Conservation (phyloP, 2,888 invertebrate species). For the Ryuthela nishihirai region DNA sequence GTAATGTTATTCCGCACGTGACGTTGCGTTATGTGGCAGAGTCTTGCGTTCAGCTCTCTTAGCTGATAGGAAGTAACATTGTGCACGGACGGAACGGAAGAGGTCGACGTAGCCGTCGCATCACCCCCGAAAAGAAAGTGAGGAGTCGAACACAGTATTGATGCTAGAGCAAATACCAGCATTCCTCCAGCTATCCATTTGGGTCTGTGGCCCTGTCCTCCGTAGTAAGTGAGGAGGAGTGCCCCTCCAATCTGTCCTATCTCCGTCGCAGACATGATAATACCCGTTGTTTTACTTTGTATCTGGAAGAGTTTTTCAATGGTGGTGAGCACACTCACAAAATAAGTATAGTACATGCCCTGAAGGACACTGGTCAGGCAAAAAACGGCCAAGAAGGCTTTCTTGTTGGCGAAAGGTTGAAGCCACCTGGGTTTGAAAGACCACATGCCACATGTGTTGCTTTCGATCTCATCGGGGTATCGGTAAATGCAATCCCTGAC, state of each 20-base stretch:
- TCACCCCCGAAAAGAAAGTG: conserved; percentile 76
- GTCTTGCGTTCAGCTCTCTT: conserved; percentile 32
- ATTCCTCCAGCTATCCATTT: conserved; percentile 92
- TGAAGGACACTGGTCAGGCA: conserved; percentile 46
- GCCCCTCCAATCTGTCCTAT: conserved; percentile 90
- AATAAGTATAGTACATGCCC: conserved; percentile 92
- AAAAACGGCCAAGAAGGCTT: conserved; percentile 82
- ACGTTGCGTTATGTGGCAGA: conserved; percentile 36
- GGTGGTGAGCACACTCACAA: conserved; percentile 88
- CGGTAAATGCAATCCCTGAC: too few relatives aligned
- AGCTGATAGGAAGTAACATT: conserved; percentile 36
- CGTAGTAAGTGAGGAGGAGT: conserved; percentile 79
- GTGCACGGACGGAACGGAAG: conserved; percentile 60
- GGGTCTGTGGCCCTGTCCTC: conserved; percentile 85
- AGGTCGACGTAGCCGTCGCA: conserved; percentile 59
- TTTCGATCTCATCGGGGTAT: background rate
- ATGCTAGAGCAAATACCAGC: conserved; percentile 79
- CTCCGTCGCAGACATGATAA: conserved; percentile 84
- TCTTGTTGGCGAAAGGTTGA: conserved; percentile 72
- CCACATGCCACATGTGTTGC: conserved; percentile 66
- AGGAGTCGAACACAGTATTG: conserved; percentile 80
- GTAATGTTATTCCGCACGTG: background rate
- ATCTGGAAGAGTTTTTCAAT: conserved; percentile 89
- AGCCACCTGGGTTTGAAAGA: conserved; percentile 67
- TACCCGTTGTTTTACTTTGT: conserved; percentile 84